Evolutionary conservation across 2,888 invertebrate species (phyloP), one percentile per base, ranked within the genome.

Genomic region (Chydorus sphaericus): DNA sequence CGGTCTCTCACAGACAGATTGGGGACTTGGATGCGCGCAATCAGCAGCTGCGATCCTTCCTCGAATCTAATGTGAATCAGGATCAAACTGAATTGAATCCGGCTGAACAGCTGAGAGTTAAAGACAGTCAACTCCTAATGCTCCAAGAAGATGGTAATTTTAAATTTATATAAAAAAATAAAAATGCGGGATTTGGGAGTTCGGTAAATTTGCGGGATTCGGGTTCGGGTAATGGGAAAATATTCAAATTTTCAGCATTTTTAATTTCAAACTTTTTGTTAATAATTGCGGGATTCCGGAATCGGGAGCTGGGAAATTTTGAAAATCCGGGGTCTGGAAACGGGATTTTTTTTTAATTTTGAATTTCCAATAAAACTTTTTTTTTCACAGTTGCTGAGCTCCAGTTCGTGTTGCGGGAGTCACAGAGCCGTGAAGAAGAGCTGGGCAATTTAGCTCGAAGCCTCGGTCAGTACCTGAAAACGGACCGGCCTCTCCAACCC

Each of bases 1-100:
- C 85, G 66, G 85, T 87, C 66, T 88, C 88, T 60, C 86, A 86
- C 67, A 83, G 82, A 67, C 82, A 82, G 66, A 84, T 88, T 68
- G 78, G 85, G 74, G 85, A 87, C 71, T 73, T 88, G 56, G 87
- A 88, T 10, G 59, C 20, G 69, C 81, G 82, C 66, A 85, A 84
- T 67, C 82, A 82, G 65, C 84, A 85, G 68, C 74, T 85, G 58
- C 77, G 83, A 58, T 82, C 82, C 28, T 83, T 83, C 67, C 71
- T 85, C 61, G 79, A 82, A 66, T 77, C 82, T 3, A 83, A 83
- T 63, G 78, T 80, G 58, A 58, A 58, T 18, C 60, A 61, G 33
- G 60, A 62, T 18, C 81, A 84, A 55, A 75, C 67, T 71, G 75
- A 62, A 75, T 80, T 67, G 75, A 77, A 66, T 72, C 72, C 36